Percentiles rank a stretch among this genome's conserved stretches.
These are phyloP conservation scores for Bovichtus variegatus DNA, from an alignment of 2,797 vertebrate genomes.

Conservation along the genomic window DNA sequence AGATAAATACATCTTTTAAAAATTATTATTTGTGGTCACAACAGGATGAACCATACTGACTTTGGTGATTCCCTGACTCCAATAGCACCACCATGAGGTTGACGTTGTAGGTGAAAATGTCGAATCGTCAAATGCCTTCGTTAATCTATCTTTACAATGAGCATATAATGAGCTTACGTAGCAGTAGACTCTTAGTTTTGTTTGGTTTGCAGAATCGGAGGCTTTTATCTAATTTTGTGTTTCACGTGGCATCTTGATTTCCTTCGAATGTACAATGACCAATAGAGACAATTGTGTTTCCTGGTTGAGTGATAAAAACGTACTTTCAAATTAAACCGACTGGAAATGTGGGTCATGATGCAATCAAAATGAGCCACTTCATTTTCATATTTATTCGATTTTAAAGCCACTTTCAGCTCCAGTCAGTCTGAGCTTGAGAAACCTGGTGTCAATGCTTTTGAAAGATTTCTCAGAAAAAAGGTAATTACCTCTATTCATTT, in stretches of 20 bases:
- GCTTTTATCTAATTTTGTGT: conserved; percentile 1
- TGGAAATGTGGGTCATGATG: conserved; percentile 25
- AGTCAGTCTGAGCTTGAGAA: conserved; percentile 31
- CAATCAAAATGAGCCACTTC: conserved; percentile 50
- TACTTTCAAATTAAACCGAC: conserved; percentile 36
- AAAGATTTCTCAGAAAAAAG: conserved; percentile 58
- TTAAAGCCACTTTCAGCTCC: conserved; percentile 46
- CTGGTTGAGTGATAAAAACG: conserved; percentile 39
- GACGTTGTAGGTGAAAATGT: not conserved
- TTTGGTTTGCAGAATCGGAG: not conserved
- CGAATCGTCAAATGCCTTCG: not conserved
- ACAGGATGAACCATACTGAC: not conserved
- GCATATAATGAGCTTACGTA: no score
- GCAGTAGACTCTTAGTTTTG: not conserved
- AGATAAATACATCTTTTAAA: not conserved
- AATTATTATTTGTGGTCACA: not conserved
- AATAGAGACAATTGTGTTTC: conserved; percentile 17
- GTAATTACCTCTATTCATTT: conserved; percentile 71
- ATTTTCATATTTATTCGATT: conserved; percentile 60
- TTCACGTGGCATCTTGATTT: not conserved
- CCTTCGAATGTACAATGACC: conserved; percentile 5
- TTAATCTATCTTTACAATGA: not conserved
- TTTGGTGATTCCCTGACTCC: not conserved
- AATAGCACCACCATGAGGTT: not conserved
- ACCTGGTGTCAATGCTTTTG: conserved; percentile 48